Percentiles rank a stretch among this genome's conserved stretches.
Evolutionary conservation across 2,797 vertebrate species (phyloP).

Genomic region (Syngnathus acus): DNA sequence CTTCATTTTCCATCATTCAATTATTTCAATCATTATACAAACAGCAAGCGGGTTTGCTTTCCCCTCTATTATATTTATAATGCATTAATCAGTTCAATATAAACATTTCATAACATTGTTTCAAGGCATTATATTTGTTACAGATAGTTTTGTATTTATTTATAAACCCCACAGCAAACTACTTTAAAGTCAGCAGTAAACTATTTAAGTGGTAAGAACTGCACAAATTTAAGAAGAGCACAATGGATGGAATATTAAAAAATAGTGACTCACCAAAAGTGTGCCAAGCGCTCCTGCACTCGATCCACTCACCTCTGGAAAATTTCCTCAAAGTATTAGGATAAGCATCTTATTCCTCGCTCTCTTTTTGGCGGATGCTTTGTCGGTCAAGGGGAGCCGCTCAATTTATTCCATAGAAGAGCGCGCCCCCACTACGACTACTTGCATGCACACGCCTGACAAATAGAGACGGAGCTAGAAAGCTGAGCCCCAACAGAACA

Average conservation of each 20-base stretch:
- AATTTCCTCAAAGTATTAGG: constrained; percentile 22
- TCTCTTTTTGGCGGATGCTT: background rate
- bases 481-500: background rate
- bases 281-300: too few species aligned
- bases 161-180: background rate
- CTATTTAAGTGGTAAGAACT: background rate
- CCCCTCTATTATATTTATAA: background rate
- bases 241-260: background rate
- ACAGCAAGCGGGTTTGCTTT: background rate
- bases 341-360: constrained; percentile 30
- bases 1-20: background rate
- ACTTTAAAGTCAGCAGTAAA: background rate
- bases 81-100: too few species aligned
- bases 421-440: background rate
- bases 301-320: constrained; percentile 16
- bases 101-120: background rate
- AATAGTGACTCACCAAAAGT: background rate
- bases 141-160: background rate
- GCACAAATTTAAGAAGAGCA: background rate
- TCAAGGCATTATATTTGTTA: background rate
- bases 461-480: background rate
- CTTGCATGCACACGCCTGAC: background rate
- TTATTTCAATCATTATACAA: background rate
- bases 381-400: constrained; percentile 1
- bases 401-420: constrained; percentile 7